Evolutionary conservation across 2,888 invertebrate species (phyloP), one percentile per base, ranked within the genome.

Genomic region (Troides aeacus): DNA sequence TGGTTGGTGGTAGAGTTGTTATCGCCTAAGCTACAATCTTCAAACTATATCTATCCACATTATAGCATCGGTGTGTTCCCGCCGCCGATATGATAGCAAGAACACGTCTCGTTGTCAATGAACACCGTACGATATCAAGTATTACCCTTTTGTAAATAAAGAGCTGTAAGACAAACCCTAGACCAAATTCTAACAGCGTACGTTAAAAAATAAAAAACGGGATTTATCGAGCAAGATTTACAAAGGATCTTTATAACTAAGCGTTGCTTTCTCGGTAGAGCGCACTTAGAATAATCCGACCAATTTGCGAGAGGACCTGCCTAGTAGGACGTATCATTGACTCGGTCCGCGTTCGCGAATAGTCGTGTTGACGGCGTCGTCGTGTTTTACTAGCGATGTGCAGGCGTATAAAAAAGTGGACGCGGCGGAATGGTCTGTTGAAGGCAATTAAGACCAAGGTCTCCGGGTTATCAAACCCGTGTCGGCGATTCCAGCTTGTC

Each of bases 401-500:
- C 92, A 91, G 87, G 90, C 89, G 86, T 86, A 92, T 91, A 92
- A 92, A 92, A 71, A 92, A 92, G 90, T 88, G 87, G 91, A 85
- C 90, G 81, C 85, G 85, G 85, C 84, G 85, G 89, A 92, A 88
- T 90, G 89, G 90, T 87, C 89, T 85, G 88, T 88, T 87, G 88
- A 86, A 87, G 87, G 91, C 92, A 92, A 92, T 92, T 92, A 92
- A 92, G 92, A 91, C 91, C 92, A 92, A 92, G 92, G 92, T 92
- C 92, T 91, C 82, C 92, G 85, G 92, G 92, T 92, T 92, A 92
- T 92, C 92, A 92, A 92, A 92, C 92, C 84, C 92, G 87, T 84
- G 89, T 83, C 88, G 87, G 84, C 84, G 87, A 84, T 84, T 87
- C 81, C 87, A 80, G 85, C 82, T 81, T 78, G 85, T 87, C 86